Conservation (phyloP, 2,797 vertebrate species). For the Benthosema pterotum region DNA sequence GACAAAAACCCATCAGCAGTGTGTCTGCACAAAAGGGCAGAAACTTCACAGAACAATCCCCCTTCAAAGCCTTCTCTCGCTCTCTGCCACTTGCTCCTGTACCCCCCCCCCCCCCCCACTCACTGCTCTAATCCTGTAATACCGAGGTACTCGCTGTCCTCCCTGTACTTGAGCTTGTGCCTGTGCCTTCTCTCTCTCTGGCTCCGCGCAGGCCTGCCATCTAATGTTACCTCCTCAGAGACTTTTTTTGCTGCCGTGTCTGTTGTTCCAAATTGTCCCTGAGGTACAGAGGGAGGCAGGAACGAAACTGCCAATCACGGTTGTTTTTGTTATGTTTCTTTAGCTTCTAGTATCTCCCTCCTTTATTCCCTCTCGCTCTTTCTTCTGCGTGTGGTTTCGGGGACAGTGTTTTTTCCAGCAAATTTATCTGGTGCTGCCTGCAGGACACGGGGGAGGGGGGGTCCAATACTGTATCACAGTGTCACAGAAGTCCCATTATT, state of each 20-base stretch:
- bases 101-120: constrained; percentile 5
- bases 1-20: constrained; percentile 39
- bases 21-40: constrained; percentile 48
- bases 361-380: constrained; percentile 21
- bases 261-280: constrained; percentile 65
- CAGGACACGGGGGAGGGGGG: not conserved
- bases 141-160: constrained; percentile 31
- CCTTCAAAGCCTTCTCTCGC: constrained; percentile 18
- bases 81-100: constrained; percentile 37
- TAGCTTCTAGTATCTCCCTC: constrained; percentile 63
- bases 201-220: constrained; percentile 31
- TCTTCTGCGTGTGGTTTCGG: constrained; percentile 26
- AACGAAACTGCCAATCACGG: constrained; percentile 74
- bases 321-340: constrained; percentile 41
- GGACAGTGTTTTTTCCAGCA: constrained; percentile 36
- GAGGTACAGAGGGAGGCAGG: constrained; percentile 61
- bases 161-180: constrained; percentile 10
- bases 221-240: constrained; percentile 64
- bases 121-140: constrained; percentile 43
- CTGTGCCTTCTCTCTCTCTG: constrained; percentile 39
- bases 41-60: constrained; percentile 45
- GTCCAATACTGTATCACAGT: not conserved
- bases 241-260: constrained; percentile 43
- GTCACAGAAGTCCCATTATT: constrained; percentile 7
- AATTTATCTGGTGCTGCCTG: constrained; percentile 17